phyloP scores from a whole-genome alignment of 2,113 vertebrate genomes.

The Oxygymnocypris stewartii region DNA sequence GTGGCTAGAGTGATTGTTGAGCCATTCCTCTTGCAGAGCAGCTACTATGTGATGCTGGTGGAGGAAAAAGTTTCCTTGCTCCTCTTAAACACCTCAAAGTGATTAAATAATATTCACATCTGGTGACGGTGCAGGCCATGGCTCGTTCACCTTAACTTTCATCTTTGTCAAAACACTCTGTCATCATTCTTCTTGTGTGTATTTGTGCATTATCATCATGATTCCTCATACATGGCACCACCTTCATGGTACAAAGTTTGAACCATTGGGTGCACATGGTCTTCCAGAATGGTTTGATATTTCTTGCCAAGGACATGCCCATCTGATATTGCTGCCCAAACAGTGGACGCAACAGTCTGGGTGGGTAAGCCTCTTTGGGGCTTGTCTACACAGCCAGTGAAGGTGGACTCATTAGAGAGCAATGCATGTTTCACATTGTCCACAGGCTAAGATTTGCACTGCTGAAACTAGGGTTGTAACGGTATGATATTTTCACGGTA shows the following conservation, averaged over 20 bases:
- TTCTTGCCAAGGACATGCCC: background rate
- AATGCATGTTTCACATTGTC: background rate
- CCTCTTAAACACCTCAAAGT: background rate
- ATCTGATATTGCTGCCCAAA: background rate
- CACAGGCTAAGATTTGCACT: background rate
- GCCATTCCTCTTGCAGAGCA: background rate
- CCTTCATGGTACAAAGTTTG: background rate
- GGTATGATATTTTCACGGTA: too few species aligned
- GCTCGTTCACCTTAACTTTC: background rate
- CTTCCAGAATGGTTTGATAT: background rate
- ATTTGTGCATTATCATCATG: background rate
- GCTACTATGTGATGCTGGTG: background rate
- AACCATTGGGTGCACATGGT: background rate
- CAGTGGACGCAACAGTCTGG: background rate
- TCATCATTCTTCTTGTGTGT: background rate
- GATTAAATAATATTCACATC: background rate
- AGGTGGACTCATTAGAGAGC: background rate
- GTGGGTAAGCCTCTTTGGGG: background rate
- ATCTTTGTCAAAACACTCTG: background rate
- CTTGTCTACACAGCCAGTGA: background rate
- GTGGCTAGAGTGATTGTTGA: background rate
- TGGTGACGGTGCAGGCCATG: background rate
- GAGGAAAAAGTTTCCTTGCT: background rate
- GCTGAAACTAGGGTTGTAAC: too few species aligned
- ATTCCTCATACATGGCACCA: background rate